Conservation (phyloP, 92 coral and sea anemone genomes). For the Porites divaricata region DNA sequence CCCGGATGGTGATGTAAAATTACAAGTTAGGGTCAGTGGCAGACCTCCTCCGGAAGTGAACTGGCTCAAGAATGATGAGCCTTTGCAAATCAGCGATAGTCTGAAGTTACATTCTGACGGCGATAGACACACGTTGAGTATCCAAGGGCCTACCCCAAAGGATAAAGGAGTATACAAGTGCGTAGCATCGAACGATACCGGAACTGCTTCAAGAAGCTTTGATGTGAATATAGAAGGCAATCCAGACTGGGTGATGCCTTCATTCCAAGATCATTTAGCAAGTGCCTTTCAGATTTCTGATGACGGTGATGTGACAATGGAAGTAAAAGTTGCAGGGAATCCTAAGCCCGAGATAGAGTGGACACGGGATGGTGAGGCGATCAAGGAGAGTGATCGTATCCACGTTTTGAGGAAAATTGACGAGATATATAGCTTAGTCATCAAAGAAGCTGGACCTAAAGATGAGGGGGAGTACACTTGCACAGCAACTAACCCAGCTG, state of each 20-base stretch:
- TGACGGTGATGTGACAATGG: slow-evolving; percentile 91
- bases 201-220: slow-evolving; percentile 77
- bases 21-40: slow-evolving; percentile 77
- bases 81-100: slow-evolving; percentile 61
- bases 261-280: slow-evolving; percentile 69
- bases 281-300: slow-evolving; percentile 71
- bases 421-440: slow-evolving; percentile 69
- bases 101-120: slow-evolving; percentile 54
- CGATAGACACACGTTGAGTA: slow-evolving; percentile 71
- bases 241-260: slow-evolving; percentile 67
- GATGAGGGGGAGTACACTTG: slow-evolving; percentile 92
- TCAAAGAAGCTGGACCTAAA: slow-evolving; percentile 75
- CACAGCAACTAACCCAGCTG: slow-evolving; percentile 84
- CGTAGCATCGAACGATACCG: slow-evolving; percentile 79
- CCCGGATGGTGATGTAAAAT: slow-evolving; percentile 56
- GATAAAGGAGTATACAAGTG: slow-evolving; percentile 82
- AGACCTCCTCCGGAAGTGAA: slow-evolving; percentile 83
- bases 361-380: slow-evolving; percentile 78
- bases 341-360: slow-evolving; percentile 89
- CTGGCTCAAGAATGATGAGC: slow-evolving; percentile 85
- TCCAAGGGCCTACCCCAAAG: slow-evolving; percentile 67
- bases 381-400: slow-evolving; percentile 61
- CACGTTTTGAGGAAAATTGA: slow-evolving; percentile 64
- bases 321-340: slow-evolving; percentile 81
- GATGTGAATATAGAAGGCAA: slow-evolving; percentile 80